Evolutionary conservation across 2,797 vertebrate species (phyloP), one percentile per base, ranked within the genome.

Genomic region (Rhyacichthys aspro): DNA sequence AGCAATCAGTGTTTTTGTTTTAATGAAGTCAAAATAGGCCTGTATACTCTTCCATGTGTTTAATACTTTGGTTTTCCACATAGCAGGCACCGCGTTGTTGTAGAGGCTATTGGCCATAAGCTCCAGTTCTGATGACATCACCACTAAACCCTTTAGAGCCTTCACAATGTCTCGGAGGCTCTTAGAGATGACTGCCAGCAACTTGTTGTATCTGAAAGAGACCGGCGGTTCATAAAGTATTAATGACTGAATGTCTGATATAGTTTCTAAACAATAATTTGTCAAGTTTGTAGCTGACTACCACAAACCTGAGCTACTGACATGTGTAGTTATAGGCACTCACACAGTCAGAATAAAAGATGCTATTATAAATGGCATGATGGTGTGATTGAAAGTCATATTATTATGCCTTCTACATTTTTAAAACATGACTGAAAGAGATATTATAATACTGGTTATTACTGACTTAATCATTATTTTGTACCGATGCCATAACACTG

Each of bases 101-200:
- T 94, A 97, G 54, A 98, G 84, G 78, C 94, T 96, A 76, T 71
- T 87, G 56, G 95, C 91, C 94, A 96, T 96, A 18, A 95, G 88
- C 86, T 97, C 95, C 72, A 97, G 89, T 55, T 93, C 90, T 8
- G 91, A 95, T 55, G 96, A 98, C 96, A 98, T 97, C 77, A 96
- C 94, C 0, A 95, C 94, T 64, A 94, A 91, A 74, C 95, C 95
- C 72, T 94, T 94, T 55, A 97, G 91, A 48, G 96, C 97, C 79
- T 96, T 97, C 59, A 95, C 86, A 45, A 97, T 80, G 69, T 98
- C 95, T 44, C 71, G 34, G 32, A 98, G 90, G 2, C 91, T 93
- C 68, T 79, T 86, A 32, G 88, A 90, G 77, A 96, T 94, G 59
- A 92, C 90, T 14, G 57, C 70, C 43, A 96, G 86, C 70, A 98